phyloP scores from a whole-genome alignment of 2,797 vertebrate species.

The Esox masquinongy region DNA sequence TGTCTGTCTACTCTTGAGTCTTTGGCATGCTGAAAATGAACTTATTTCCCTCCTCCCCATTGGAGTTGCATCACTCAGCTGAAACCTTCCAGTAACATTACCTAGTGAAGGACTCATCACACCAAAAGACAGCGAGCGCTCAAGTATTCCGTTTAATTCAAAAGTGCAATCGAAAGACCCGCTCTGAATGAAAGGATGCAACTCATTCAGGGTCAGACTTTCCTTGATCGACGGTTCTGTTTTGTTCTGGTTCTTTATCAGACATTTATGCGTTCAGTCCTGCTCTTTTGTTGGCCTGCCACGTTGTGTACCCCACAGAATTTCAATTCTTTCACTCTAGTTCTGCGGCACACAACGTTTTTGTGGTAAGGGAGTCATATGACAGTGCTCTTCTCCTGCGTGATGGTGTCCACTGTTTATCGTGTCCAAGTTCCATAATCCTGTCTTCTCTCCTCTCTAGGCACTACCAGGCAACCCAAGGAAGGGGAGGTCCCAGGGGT shows the following conservation, averaged over 20 bases:
- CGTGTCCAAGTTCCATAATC: conserved; percentile 14
- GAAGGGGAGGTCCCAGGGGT: conserved; percentile 98
- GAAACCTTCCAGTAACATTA: conserved; percentile 26
- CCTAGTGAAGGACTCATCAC: conserved; percentile 16
- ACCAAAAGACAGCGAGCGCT: conserved; percentile 17
- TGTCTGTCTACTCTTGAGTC: conserved; percentile 5
- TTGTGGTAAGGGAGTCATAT: neutral
- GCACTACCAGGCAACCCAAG: conserved; percentile 98
- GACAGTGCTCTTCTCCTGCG: neutral
- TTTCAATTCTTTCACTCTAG: neutral
- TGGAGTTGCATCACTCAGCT: conserved; percentile 67
- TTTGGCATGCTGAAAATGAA: conserved; percentile 44
- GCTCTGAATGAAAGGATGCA: conserved; percentile 23
- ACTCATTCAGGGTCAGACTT: conserved; percentile 27
- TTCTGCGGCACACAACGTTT: neutral
- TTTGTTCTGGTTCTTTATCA: conserved; percentile 34
- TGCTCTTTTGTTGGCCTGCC: neutral
- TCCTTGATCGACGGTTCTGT: conserved; percentile 9
- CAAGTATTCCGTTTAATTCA: conserved; percentile 31
- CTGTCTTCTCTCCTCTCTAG: conserved; percentile 69
- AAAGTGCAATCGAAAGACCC: conserved; percentile 28
- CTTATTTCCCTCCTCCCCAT: conserved; percentile 54
- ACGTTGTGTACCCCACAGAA: neutral
- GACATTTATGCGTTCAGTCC: conserved; percentile 20
- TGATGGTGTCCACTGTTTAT: conserved; percentile 18